These are phyloP conservation scores for Micronisus gabar DNA, from an alignment of 2,113 vertebrate species.

Conservation along the genomic window DNA sequence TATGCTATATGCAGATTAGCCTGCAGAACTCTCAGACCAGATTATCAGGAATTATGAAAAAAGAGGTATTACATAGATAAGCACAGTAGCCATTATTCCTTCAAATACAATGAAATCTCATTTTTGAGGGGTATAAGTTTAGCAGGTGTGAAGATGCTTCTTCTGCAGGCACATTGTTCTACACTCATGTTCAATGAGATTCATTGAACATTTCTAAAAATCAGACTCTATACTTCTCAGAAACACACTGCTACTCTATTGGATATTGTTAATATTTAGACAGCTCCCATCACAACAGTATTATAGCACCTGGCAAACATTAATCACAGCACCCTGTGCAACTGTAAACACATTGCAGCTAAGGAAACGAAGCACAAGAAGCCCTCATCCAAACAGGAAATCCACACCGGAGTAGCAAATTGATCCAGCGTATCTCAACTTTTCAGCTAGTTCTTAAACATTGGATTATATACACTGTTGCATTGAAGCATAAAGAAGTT, in stretches of 20 bases:
- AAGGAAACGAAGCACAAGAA: not conserved
- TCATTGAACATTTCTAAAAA: not conserved
- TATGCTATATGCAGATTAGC: not conserved
- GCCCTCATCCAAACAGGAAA: conserved; percentile 9
- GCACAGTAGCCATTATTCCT: not conserved
- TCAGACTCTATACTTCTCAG: not conserved
- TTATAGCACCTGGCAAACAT: not conserved
- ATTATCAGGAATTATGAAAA: not conserved
- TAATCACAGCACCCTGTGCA: not conserved
- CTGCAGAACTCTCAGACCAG: not conserved
- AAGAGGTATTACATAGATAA: not conserved
- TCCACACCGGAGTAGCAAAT: not conserved
- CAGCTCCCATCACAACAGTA: not conserved
- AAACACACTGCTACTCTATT: not conserved
- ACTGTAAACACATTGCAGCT: not conserved
- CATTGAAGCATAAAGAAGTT: too few relatives aligned
- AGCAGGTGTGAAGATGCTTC: not conserved
- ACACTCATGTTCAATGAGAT: not conserved
- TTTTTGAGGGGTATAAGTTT: not conserved
- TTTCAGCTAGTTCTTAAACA: not conserved
- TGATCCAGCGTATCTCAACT: not conserved
- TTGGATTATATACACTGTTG: not conserved
- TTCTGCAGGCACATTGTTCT: not conserved
- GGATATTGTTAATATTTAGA: not conserved
- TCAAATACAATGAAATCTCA: not conserved